Conservation (phyloP, 2,888 invertebrate species). For the Eupithecia centaureata region DNA sequence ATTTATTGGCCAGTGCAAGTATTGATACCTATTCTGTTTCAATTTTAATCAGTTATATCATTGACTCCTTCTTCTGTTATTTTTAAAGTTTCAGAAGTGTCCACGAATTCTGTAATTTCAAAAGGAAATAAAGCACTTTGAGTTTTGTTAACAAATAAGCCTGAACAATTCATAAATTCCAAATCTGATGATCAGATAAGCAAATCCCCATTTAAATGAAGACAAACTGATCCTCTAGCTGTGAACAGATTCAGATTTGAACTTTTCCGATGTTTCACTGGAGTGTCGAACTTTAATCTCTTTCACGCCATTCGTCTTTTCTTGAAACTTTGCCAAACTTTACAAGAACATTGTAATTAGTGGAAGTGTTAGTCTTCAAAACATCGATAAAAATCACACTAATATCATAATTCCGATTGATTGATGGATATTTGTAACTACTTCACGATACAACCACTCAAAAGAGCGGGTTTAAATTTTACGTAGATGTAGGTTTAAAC, state of each 20-base stretch:
- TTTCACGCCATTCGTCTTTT: slow-evolving; percentile 21
- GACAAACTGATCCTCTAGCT: slow-evolving; percentile 19
- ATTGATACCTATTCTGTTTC: no score
- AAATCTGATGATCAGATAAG: slow-evolving; percentile 1
- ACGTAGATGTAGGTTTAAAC: no score
- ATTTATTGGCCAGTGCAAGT: no score
- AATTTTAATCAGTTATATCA: no score
- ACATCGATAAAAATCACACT: background rate
- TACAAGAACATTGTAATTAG: background rate
- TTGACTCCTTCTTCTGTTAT: no score
- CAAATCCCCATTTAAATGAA: slow-evolving; percentile 14
- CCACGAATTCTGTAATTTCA: no score
- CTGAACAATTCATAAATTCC: background rate
- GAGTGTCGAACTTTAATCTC: slow-evolving; percentile 35
- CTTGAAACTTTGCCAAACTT: background rate
- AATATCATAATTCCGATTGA: no score
- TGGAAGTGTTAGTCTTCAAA: background rate
- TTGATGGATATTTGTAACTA: no score
- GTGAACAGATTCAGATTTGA: slow-evolving; percentile 30
- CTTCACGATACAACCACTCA: no score
- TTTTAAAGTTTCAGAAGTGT: no score
- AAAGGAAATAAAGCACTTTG: no score
- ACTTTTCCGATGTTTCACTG: slow-evolving; percentile 34
- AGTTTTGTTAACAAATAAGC: background rate
- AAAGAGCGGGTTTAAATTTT: no score